A percentile compares a stretch with the other conserved stretches of the same genome.
These are phyloP conservation scores for Epizoanthus rinbou DNA, from an alignment of 92 coral and sea anemone species.

Conservation along the genomic window DNA sequence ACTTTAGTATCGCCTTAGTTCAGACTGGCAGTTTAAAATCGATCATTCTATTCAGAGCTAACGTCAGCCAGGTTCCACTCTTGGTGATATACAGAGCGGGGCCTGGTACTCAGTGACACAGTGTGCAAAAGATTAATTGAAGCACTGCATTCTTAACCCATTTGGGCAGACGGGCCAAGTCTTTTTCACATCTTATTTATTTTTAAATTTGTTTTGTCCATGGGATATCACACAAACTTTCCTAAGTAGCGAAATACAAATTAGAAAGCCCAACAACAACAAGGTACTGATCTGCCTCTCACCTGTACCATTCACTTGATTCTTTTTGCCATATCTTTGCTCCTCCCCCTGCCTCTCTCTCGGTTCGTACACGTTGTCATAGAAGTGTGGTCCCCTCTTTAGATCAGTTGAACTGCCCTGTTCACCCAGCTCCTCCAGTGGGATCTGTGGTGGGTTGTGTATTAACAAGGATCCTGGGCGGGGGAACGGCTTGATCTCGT, in stretches of 20 bases:
- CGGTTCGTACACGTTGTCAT: slow-evolving; percentile 74
- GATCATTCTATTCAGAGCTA: too few species aligned
- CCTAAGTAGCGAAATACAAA: too few species aligned
- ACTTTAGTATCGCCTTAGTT: background rate
- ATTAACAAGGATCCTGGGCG: slow-evolving; percentile 81
- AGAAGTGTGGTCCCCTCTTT: slow-evolving; percentile 68
- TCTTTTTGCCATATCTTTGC: background rate
- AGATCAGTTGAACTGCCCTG: slow-evolving; percentile 23
- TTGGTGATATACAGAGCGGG: too few species aligned
- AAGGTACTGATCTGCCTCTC: background rate
- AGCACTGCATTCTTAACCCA: too few species aligned
- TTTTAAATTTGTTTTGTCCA: too few species aligned
- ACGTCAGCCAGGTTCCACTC: too few species aligned
- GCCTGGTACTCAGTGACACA: too few species aligned
- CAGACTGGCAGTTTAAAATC: background rate
- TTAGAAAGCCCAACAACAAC: too few species aligned
- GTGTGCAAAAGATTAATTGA: too few species aligned
- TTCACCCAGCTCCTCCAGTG: slow-evolving; percentile 44
- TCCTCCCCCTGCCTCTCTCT: slow-evolving; percentile 52
- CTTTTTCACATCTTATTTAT: too few species aligned
- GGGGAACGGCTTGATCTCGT: slow-evolving; percentile 85
- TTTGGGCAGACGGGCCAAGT: too few species aligned
- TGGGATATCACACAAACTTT: too few species aligned
- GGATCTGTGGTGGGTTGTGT: slow-evolving; percentile 61
- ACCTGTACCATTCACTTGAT: slow-evolving; percentile 32